phyloP scores from a whole-genome alignment of 1,140 invertebrate genomes.

The Euwallacea similis region DNA sequence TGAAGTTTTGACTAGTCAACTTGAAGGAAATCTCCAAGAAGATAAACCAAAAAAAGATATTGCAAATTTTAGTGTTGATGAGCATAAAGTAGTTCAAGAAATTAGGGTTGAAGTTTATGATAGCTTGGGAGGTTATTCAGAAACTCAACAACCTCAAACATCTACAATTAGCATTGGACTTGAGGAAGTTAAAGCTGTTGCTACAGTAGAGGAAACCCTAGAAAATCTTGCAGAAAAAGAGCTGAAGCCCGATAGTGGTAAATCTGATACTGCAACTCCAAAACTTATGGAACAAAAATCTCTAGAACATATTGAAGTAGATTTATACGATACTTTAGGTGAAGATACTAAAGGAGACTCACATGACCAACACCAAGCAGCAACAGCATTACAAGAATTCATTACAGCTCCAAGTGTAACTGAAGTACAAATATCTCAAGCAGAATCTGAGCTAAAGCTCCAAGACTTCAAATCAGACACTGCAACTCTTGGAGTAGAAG shows the following conservation, averaged over 20 bases:
- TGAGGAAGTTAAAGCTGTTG: constrained; percentile 11
- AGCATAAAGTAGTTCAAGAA: constrained; percentile 18
- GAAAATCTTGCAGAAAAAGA: constrained; percentile 10
- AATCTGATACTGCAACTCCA: constrained; percentile 14
- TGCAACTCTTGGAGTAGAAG: constrained; percentile 38
- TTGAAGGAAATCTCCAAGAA: constrained; percentile 8
- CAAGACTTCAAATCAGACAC: constrained; percentile 41
- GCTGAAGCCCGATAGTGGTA: neutral
- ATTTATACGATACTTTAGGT: constrained; percentile 19
- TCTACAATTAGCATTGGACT: constrained; percentile 32
- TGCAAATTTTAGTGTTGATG: constrained; percentile 6
- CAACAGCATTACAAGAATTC: constrained; percentile 12
- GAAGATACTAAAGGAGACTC: constrained; percentile 1
- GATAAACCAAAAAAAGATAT: constrained; percentile 17
- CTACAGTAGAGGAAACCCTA: constrained; percentile 20
- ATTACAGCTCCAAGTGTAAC: constrained; percentile 46
- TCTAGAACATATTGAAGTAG: constrained; percentile 18
- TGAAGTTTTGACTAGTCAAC: constrained; percentile 23
- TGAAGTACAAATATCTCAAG: constrained; percentile 51
- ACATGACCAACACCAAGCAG: neutral
- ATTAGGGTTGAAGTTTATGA: constrained; percentile 15
- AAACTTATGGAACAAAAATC: constrained; percentile 11
- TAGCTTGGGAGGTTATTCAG: constrained; percentile 30
- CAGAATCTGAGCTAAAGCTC: constrained; percentile 49
- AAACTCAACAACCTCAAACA: constrained; percentile 18